Evolutionary conservation across 2,797 vertebrate genomes (phyloP), one percentile per base, ranked within the genome.

Genomic region (Cuculus canorus): DNA sequence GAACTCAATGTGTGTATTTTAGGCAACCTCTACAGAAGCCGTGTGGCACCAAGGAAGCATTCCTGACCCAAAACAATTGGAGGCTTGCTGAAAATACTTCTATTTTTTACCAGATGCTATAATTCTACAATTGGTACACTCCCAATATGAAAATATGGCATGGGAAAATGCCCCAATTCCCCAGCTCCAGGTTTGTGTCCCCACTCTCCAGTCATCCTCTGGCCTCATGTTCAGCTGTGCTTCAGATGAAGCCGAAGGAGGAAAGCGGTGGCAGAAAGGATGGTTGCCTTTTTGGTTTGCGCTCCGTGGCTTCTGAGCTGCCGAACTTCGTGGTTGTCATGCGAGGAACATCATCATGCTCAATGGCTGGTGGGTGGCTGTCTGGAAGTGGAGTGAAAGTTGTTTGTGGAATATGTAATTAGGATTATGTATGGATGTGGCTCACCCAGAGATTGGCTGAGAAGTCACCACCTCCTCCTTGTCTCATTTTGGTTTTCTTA

Each of bases 321-420:
- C 86, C 4, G 1, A 77, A 32, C 18, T 47, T 48, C 0, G 14
- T 80, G 78, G 71, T 35, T 95, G 88, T 85, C 90, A 93, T 87
- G 93, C 22, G 0, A 77, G 78, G 81, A 92, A 70, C 75, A 93
- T 69, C 80, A 17, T 28, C 14, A 0, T 12, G 35, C 69, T 86
- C 82, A 25, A 0, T 11, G 88, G 68, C 78, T 89, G 81, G 81
- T 93, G 92, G 75, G 92, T 1, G 64, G 75, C 63, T 94, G 86
- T 92, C 93, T 90, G 93, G 68, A 30, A 88, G 48, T 9, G 1
- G 48, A 45, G 78, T 85, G 68, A 71, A 93, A 92, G 81, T 22
- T 87, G 83, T 85, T 89, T 88, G 83, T 61, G 57, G 88, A 95
- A 94, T 91, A 24, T 78, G 30, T 32, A 47, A 94, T 75, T 23